These are phyloP conservation scores for Bradypodion ventrale DNA, from an alignment of 2,797 vertebrate species.

Conservation along the genomic window DNA sequence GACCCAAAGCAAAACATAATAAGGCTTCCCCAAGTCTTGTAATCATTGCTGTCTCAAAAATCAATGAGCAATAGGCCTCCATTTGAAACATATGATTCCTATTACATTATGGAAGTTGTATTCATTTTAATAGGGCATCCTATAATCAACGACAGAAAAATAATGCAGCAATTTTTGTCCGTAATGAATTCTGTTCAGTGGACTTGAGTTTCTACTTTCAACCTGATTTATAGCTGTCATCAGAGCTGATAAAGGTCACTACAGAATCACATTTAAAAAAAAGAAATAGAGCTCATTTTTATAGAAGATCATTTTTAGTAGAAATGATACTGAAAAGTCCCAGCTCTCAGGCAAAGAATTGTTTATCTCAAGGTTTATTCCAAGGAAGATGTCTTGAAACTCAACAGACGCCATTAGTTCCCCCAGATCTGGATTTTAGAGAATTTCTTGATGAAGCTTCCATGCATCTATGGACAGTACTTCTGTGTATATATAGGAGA, in stretches of 20 bases:
- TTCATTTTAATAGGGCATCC: conserved; percentile 51
- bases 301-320: conserved; percentile 25
- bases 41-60: conserved; percentile 42
- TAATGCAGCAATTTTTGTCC: conserved; percentile 45
- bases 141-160: conserved; percentile 68
- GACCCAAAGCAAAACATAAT: conserved; percentile 52
- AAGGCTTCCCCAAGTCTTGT: conserved; percentile 28
- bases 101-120: conserved; percentile 29
- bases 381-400: conserved; percentile 44
- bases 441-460: conserved; percentile 23
- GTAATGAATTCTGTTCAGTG: conserved; percentile 69
- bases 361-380: conserved; percentile 43
- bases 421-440: conserved; percentile 32
- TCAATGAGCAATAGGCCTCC: conserved; percentile 44
- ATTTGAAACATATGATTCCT: conserved; percentile 55
- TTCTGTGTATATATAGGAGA: neutral
- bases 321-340: conserved; percentile 57
- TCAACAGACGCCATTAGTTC: conserved; percentile 27
- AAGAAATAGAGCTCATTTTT: conserved; percentile 55
- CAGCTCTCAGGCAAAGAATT: conserved; percentile 52
- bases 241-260: conserved; percentile 70
- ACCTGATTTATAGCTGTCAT: conserved; percentile 73
- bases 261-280: conserved; percentile 67
- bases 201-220: conserved; percentile 64
- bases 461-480: neutral